Evolutionary conservation across 1,140 invertebrate genomes (phyloP).

Genomic region (Helicoverpa zea): DNA sequence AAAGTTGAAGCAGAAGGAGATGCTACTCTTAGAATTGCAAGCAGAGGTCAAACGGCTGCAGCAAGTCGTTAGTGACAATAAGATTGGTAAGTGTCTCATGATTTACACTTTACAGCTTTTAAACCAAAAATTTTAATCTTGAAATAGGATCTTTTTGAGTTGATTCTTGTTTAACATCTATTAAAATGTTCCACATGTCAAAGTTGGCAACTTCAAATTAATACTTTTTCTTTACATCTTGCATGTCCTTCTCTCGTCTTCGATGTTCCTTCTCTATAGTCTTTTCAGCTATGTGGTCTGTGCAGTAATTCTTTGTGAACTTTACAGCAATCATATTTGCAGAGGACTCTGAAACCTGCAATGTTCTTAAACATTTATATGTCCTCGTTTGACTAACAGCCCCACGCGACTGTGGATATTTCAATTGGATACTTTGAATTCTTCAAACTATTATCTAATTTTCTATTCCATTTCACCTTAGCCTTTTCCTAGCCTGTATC

Average conservation of each 20-base stretch:
- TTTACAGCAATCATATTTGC: conserved; percentile 28
- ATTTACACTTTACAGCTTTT: too few relatives aligned
- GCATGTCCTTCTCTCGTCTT: background rate
- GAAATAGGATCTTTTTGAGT: background rate
- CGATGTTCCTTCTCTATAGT: background rate
- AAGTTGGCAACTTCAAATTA: background rate
- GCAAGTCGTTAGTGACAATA: conserved; percentile 56
- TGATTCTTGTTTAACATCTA: background rate
- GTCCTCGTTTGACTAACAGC: conserved; percentile 28
- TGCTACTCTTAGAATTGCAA: conserved; percentile 53
- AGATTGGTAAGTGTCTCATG: conserved; percentile 58
- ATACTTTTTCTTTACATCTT: background rate
- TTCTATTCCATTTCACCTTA: background rate
- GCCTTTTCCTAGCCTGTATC: background rate
- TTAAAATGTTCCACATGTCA: background rate
- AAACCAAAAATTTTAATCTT: too few relatives aligned
- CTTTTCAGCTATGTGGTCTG: background rate
- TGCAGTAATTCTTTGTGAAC: conserved; percentile 11
- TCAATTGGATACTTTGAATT: conserved; percentile 6
- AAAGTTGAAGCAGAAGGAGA: conserved; percentile 55
- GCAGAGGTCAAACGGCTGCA: conserved; percentile 56
- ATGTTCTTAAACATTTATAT: conserved; percentile 36
- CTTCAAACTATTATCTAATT: conserved; percentile 2
- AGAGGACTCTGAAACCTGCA: conserved; percentile 8
- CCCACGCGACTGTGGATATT: conserved; percentile 1